phyloP scores from a whole-genome alignment of 1,140 invertebrate species.

The Drosophila melanogaster region DNA sequence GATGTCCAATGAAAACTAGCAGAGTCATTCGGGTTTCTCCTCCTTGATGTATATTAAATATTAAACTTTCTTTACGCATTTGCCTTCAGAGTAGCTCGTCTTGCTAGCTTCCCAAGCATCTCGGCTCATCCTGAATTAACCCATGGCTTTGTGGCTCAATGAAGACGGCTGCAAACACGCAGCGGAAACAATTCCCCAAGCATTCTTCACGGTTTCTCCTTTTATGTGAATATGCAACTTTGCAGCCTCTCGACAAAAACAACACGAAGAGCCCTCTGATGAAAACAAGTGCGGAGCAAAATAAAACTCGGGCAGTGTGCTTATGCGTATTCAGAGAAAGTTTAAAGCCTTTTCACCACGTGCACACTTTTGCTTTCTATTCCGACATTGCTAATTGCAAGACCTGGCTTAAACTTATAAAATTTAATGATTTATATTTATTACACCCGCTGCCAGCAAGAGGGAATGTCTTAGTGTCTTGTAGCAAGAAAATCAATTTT shows the following conservation, averaged over 20 bases:
- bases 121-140: background rate
- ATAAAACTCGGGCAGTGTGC: conserved; percentile 28
- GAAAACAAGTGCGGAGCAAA: conserved; percentile 26
- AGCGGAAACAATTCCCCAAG: conserved; percentile 18
- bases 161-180: conserved; percentile 20
- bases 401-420: conserved; percentile 29
- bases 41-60: conserved; percentile 7
- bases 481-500: conserved; percentile 67
- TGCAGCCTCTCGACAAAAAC: conserved; percentile 37
- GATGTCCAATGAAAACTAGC: conserved; percentile 65
- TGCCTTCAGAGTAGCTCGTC: background rate
- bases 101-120: background rate
- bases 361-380: background rate
- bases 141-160: conserved; percentile 6
- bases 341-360: conserved; percentile 19
- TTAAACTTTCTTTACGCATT: conserved; percentile 8
- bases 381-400: conserved; percentile 28
- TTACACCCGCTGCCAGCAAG: conserved; percentile 22
- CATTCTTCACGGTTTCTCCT: conserved; percentile 10
- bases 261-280: conserved; percentile 34
- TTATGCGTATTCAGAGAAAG: conserved; percentile 11
- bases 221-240: conserved; percentile 29
- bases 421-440: conserved; percentile 29
- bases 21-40: background rate
- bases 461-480: conserved; percentile 6